phyloP scores from a whole-genome alignment of 2,113 vertebrate species.

The Sorex fumeus region DNA sequence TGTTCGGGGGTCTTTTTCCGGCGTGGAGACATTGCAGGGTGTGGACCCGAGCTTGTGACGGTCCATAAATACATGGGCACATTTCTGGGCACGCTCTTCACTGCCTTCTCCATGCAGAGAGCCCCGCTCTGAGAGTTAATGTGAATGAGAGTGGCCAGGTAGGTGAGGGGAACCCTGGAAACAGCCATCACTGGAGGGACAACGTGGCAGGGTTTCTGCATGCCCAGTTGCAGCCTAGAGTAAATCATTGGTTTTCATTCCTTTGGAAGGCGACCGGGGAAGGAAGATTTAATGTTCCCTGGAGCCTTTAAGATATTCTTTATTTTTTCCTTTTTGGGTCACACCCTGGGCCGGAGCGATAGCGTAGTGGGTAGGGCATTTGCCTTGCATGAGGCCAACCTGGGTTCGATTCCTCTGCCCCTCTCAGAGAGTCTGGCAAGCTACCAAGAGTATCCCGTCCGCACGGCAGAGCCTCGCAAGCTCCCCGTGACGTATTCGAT shows the following conservation, averaged over 20 bases:
- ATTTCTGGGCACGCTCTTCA: no score
- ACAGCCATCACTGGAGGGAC: background rate
- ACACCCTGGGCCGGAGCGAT: no score
- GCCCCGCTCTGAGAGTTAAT: background rate
- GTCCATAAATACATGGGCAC: background rate
- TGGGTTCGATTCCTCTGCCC: no score
- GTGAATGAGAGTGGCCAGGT: no score
- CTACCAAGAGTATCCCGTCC: no score
- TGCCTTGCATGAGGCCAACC: no score
- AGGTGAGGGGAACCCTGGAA: background rate
- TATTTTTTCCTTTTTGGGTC: background rate
- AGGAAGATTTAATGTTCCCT: background rate
- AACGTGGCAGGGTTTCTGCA: background rate
- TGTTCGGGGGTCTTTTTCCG: background rate
- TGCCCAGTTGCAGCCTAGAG: background rate
- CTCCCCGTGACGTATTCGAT: no score
- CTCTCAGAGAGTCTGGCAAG: no score
- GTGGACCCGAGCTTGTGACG: background rate
- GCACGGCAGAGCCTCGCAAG: no score
- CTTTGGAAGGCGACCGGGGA: background rate
- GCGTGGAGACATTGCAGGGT: background rate
- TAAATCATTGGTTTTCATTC: conserved; percentile 13
- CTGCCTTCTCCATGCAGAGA: background rate
- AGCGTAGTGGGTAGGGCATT: no score
- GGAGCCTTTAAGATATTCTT: no score